A percentile compares a stretch with the other conserved stretches of the same genome.
These are phyloP conservation scores for Leuciscus idus DNA, from an alignment of 2,113 vertebrate species.

Conservation along the genomic window DNA sequence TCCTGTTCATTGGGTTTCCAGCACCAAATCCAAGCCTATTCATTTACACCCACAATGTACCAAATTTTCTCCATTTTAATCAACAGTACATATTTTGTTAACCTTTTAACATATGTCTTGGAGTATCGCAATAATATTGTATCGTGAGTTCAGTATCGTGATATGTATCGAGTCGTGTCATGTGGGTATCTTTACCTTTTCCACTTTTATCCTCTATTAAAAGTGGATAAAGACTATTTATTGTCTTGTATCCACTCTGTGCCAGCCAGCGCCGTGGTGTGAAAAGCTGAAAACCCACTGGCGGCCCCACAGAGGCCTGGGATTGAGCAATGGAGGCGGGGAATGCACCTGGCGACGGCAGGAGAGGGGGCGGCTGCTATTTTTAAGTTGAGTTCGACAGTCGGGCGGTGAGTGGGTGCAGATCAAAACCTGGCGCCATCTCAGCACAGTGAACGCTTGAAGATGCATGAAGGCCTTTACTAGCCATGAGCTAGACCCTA, in stretches of 20 bases:
- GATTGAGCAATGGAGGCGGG: slow-evolving; percentile 32
- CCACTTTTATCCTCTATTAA: too few species aligned
- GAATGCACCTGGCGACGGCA: slow-evolving; percentile 36
- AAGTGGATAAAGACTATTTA: too few species aligned
- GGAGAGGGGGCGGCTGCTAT: slow-evolving; percentile 17
- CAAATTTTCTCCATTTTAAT: too few species aligned
- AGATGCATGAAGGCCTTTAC: background rate
- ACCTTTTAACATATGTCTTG: too few species aligned
- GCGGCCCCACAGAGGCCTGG: background rate
- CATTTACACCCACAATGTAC: too few species aligned
- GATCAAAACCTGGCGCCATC: background rate
- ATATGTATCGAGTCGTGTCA: too few species aligned
- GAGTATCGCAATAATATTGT: too few species aligned
- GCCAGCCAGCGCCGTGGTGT: background rate
- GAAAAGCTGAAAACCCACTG: slow-evolving; percentile 17
- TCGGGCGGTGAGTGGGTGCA: background rate
- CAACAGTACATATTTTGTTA: too few species aligned
- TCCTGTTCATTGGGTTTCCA: too few species aligned
- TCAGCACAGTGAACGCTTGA: background rate
- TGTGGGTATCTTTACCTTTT: too few species aligned
- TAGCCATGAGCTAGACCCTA: slow-evolving; percentile 28
- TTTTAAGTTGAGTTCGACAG: slow-evolving; percentile 21
- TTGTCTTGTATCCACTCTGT: background rate
- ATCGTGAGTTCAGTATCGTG: too few species aligned
- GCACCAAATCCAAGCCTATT: too few species aligned